Base-by-base conservation (phyloP, 1,140 invertebrate species). In the Drosophila teissieri region DNA sequence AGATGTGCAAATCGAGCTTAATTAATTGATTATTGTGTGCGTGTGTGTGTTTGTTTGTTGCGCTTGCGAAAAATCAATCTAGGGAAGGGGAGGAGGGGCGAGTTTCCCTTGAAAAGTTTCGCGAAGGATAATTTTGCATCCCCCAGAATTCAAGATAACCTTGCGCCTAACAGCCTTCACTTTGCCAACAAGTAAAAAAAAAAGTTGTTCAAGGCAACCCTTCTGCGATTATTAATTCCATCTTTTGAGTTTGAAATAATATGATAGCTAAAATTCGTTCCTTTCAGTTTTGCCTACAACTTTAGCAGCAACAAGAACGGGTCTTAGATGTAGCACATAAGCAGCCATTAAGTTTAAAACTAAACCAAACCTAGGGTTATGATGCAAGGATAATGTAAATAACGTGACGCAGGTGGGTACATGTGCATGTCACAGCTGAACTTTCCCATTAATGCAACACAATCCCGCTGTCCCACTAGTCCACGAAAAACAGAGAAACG, bases 241-340 rank as follows among this genome's bases (percentile, higher is more conserved):
- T 24, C 24, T 24, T 31, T 31, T 31, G 0, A 31, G 8, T 31
- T 31, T 2, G 31, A 31, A 2, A 10, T 31, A 31, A 31, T 31
- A 10, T 31, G 31, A 31, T 31, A 31, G 10, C 7, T 8, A 8
- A 31, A 31, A 40, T 44, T 19, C 7, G 8, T 15, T 27, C 14
- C 15, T 49, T 74, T 37, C 49, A 76, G 62, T 19, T 60, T 64
- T 74, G 70, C 45, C 57, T 42, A 48, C 31, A 55, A 36, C 39
- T 53, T 75, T 37, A 75, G 52, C 48, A 63, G 84, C 67, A 88
- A 83, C 67, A 73, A 63, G 48, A 77, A 77, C 84, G 83, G 79
- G 84, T 82, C 79, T 58, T 77, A 83, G 67, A 85, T 80, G 49
- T 85, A 85, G 81, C 52, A 62, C 31, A 27, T 89, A 83, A 79